phyloP scores from a whole-genome alignment of 2,888 invertebrate species.

The Caenorhabditis japonica region DNA sequence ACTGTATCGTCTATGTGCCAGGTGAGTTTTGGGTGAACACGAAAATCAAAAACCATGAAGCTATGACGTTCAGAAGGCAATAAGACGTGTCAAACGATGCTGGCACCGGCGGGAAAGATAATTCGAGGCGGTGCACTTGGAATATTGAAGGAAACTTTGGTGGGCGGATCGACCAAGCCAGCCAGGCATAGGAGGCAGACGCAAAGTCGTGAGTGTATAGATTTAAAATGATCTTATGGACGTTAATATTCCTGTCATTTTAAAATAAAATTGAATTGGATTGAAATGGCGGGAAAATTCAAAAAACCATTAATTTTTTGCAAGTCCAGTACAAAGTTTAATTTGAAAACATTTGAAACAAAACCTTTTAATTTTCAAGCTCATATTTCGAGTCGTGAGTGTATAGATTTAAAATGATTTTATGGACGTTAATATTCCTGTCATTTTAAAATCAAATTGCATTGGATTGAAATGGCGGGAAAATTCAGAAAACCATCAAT shows the following conservation, averaged over 20 bases:
- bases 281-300: too few species aligned
- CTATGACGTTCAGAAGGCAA: conserved; percentile 56
- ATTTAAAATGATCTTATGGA: neutral
- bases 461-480: too few species aligned
- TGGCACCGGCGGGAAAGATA: conserved; percentile 65
- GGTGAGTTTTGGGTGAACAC: conserved; percentile 18
- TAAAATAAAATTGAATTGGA: neutral
- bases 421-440: neutral
- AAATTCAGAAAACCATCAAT: too few species aligned
- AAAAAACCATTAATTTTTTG: too few species aligned
- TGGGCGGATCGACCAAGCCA: conserved; percentile 51
- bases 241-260: neutral
- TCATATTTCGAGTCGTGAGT: conserved; percentile 60
- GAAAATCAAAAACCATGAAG: neutral
- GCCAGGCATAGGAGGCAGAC: conserved; percentile 61
- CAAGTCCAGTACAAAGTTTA: too few species aligned
- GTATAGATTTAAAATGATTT: neutral
- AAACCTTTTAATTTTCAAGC: too few species aligned
- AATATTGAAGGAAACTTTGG: conserved; percentile 64
- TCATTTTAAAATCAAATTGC: neutral
- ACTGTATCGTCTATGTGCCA: conserved; percentile 65
- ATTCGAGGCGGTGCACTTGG: conserved; percentile 73
- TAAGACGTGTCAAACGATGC: conserved; percentile 55
- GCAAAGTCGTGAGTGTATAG: conserved; percentile 59
- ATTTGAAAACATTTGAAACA: too few species aligned